Base-by-base conservation (phyloP, 1,140 invertebrate genomes). In the Halictus rubicundus region DNA sequence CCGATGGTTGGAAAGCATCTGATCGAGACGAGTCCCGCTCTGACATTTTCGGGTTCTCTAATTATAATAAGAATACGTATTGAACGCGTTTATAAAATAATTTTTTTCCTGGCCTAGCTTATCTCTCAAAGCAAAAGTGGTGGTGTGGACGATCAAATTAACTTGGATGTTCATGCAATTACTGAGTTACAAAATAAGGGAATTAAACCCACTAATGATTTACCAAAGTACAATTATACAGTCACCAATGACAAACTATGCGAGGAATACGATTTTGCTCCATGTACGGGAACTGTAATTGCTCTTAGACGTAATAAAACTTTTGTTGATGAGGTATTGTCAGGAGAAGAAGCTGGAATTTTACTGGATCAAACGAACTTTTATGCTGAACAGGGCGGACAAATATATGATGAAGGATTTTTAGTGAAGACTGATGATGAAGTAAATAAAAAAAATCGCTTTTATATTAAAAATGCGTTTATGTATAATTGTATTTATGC, bases 331-430 rank as follows among this genome's bases (percentile, higher is more conserved):
- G 93, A 96, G 92, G 96, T 99, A 14, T 92, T 89, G 9, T 95
- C 96, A 70, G 98, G 98, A 0, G 95, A 98, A 90, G 97, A 99
- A 93, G 98, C 98, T 93, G 98, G 98, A 25, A 93, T 99, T 74
- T 93, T 99, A 81, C 94, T 99, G 69, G 98, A 99, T 91, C 94
- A 95, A 86, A 99, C 99, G 0, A 97, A 95, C 90, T 99, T 99
- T 92, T 99, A 99, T 94, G 98, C 98, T 12, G 99, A 99, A 93
- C 97, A 99, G 94, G 99, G 99, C 87, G 99, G 99, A 21, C 99
- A 99, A 94, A 98, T 99, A 85, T 99, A 96, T 92, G 99, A 99
- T 92, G 97, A 98, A 91, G 99, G 99, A 25, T 99, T 97, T 86
- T 95, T 99, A 89, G 96, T 97, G 0, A 99, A 99, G 94, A 92